Evolutionary conservation across 2,113 vertebrate genomes (phyloP), one percentile per base, ranked within the genome.

Genomic region (Leucosticte australis): DNA sequence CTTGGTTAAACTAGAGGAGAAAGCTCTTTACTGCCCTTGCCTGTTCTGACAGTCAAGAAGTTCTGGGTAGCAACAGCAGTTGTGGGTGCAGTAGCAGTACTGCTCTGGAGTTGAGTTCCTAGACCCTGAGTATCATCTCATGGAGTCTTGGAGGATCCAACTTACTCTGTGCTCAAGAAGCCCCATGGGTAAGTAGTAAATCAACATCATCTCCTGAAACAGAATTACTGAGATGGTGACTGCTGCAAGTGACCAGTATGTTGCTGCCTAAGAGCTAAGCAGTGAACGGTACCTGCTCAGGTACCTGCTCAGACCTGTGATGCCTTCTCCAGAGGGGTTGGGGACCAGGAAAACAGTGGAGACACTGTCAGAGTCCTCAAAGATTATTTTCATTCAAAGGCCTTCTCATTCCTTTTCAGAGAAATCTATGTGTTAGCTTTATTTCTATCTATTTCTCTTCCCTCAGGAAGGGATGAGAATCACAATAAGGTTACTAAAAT

Each of bases 381-480:
- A 55, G 8, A 35, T 59, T 63, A 20, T 59, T 78, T 78, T 78
- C 24, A 41, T 59, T 41, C 52, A 39, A 33, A 68, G 18, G 37
- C 60, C 9, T 68, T 67, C 16, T 73, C 10, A 27, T 49, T 73
- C 42, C 26, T 78, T 44, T 57, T 69, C 28, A 31, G 39, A 37
- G 39, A 74, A 68, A 44, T 47, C 27, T 19, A 3, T 37, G 9
- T 46, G 24, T 65, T 50, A 12, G 21, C 30, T 63, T 75, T 39
- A 13, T 37, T 68, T 69, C 60, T 17, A 44, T 55, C 60, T 33
- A 2, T 42, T 67, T 53, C 30, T 76, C 28, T 78, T 63, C 42
- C 23, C n/a, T 68, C 11, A 1, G 35, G 1, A 0, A 0, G 47
- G 19, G 30, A 37, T 65, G 27, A 55, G 41, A 75, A 59, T 55